phyloP scores from a whole-genome alignment of 2,888 invertebrate species.

The Chorisops tibialis region DNA sequence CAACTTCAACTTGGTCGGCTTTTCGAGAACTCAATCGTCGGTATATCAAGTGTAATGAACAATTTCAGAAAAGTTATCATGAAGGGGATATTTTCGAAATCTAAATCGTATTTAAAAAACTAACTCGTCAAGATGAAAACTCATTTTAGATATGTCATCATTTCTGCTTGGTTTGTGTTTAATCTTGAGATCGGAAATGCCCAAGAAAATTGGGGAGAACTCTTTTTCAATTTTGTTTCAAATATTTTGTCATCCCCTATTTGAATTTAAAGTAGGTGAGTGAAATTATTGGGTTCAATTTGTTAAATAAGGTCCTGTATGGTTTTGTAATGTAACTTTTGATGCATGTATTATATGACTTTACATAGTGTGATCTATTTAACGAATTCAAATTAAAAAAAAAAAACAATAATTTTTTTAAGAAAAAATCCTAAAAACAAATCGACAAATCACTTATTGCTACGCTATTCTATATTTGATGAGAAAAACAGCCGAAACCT shows the following conservation, averaged over 20 bases:
- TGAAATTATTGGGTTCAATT: background rate
- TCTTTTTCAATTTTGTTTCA: conserved; percentile 17
- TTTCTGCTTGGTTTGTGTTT: conserved; percentile 26
- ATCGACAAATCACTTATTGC: too few relatives aligned
- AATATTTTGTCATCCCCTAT: conserved; percentile 1
- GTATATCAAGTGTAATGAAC: background rate
- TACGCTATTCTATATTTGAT: too few relatives aligned
- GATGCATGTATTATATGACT: too few relatives aligned
- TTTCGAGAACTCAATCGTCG: background rate
- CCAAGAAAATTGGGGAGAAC: background rate
- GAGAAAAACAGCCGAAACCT: too few relatives aligned
- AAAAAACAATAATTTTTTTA: too few relatives aligned
- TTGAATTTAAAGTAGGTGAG: conserved; percentile 14
- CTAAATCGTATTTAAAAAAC: background rate
- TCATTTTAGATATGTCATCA: conserved; percentile 23
- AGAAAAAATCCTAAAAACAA: too few relatives aligned
- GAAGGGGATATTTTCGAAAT: background rate
- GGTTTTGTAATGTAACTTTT: too few relatives aligned
- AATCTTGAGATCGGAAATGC: conserved; percentile 19
- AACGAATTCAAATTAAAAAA: too few relatives aligned
- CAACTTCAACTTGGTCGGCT: background rate
- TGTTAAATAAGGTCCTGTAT: too few relatives aligned
- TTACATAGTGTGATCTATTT: too few relatives aligned
- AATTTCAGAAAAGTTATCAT: background rate
- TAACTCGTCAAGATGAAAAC: background rate